Base-by-base conservation (phyloP, 2,113 vertebrate genomes). In the Brachionichthys hirsutus region DNA sequence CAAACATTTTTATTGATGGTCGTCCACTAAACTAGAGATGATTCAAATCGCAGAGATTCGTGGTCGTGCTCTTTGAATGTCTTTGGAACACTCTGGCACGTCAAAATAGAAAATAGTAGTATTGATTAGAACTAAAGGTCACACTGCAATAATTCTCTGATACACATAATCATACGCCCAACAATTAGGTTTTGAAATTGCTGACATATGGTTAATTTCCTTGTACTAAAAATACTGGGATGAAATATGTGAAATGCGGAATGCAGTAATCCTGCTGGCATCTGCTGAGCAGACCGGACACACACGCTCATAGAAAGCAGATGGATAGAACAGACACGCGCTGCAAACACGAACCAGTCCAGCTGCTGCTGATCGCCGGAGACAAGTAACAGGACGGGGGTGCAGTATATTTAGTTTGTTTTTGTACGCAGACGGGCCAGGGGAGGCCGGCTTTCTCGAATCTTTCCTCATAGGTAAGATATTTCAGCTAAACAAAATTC, bases 191-290 rank as follows among this genome's bases (percentile, higher is more conserved):
- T 57, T 81, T 64, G 20, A 62, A 75, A 58, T 75, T 40, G 52
- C 2, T 54, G 49, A 70, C 81, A 70, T 24, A 73, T 76, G 66
- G 22, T 62, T 60, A 19, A 49, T 51, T 82, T 80, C 48, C 50
- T 69, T 2, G 47, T 18, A 3, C 82, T 70, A 81, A 78, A 83
- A 83, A 85, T 81, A 85, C 36, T 46, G 24, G 24, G 8, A 30
- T 30, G 24, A 30, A 30, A 6, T 30, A 30, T 30, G 24, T 4
- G 24, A 30, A 6, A 16, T 24, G 9, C 47, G 78, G 81, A 87
- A 84, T 85, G 77, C 80, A 77, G 64, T 49, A 52, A 59, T 58
- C 41, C 47, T 36, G 30, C 43, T 20, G 44, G 62, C 22, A 18
- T 22, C 47, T 16, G 1, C 15, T 58, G 24, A 24, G 49, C 36